phyloP scores from a whole-genome alignment of 1,140 invertebrate genomes.

The Steinernema khuongi region DNA sequence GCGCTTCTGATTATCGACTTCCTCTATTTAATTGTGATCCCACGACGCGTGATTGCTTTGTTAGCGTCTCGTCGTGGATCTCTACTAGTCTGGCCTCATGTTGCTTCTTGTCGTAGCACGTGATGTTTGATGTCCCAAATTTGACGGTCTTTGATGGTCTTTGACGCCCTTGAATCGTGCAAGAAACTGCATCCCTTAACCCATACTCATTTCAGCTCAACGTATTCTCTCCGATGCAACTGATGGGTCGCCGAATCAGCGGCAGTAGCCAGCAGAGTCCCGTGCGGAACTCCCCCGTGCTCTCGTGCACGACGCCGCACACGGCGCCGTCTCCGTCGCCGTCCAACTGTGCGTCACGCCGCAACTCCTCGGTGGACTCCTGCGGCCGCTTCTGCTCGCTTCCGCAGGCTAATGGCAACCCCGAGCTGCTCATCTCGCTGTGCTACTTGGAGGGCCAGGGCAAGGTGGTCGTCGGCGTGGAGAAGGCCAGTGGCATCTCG shows the following conservation, averaged over 20 bases:
- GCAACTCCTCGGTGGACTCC: neutral
- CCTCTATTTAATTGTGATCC: neutral
- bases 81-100: too few relatives aligned
- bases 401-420: conserved; percentile 3
- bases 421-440: conserved; percentile 17
- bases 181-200: neutral
- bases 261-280: neutral
- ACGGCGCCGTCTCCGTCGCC: neutral
- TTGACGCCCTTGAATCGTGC: neutral
- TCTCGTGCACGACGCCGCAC: neutral
- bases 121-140: too few relatives aligned
- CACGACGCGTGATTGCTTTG: too few relatives aligned
- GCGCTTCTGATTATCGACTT: neutral
- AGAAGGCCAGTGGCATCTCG: neutral
- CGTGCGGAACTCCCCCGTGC: neutral
- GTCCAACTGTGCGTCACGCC: neutral
- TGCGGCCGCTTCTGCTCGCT: conserved; percentile 14
- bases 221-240: conserved; percentile 7
- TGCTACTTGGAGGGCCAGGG: conserved; percentile 8
- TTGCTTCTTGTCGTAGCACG: too few relatives aligned
- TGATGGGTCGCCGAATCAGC: conserved; percentile 1
- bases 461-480: conserved; percentile 11
- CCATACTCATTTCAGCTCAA: neutral
- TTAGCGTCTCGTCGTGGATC: too few relatives aligned
- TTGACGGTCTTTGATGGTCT: too few relatives aligned